Evolutionary conservation across 2,797 vertebrate species (phyloP).

Genomic region (Pangasius larnaudii): DNA sequence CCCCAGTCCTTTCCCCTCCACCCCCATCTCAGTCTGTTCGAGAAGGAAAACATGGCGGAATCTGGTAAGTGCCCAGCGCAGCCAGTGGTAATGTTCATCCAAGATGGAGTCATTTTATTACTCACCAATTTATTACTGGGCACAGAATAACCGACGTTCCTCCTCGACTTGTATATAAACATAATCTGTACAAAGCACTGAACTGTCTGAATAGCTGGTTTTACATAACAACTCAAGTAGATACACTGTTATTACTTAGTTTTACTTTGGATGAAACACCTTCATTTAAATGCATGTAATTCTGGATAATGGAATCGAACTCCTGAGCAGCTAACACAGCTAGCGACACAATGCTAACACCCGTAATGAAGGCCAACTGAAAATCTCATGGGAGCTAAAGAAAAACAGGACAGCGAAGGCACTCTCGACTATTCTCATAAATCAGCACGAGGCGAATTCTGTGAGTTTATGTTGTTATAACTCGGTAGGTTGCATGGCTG

Average conservation of each 20-base stretch:
- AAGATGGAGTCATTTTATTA: neutral
- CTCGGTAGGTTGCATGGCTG: neutral
- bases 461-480: too few relatives aligned
- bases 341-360: neutral
- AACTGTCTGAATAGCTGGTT: neutral
- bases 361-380: neutral
- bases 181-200: neutral
- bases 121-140: neutral
- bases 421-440: neutral
- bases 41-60: neutral
- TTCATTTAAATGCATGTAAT: neutral
- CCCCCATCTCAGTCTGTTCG: neutral
- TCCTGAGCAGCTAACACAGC: neutral
- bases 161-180: neutral
- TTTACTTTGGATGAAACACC: neutral
- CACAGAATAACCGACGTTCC: neutral
- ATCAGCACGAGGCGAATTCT: too few relatives aligned
- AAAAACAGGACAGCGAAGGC: neutral
- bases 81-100: neutral
- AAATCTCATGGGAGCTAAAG: neutral
- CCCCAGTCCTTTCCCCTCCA: neutral
- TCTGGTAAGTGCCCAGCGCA: neutral
- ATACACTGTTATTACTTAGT: neutral
- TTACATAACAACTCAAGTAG: neutral
- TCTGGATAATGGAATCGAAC: neutral